Conservation (phyloP, 2,888 invertebrate species). For the Drosophila barbarae region DNA sequence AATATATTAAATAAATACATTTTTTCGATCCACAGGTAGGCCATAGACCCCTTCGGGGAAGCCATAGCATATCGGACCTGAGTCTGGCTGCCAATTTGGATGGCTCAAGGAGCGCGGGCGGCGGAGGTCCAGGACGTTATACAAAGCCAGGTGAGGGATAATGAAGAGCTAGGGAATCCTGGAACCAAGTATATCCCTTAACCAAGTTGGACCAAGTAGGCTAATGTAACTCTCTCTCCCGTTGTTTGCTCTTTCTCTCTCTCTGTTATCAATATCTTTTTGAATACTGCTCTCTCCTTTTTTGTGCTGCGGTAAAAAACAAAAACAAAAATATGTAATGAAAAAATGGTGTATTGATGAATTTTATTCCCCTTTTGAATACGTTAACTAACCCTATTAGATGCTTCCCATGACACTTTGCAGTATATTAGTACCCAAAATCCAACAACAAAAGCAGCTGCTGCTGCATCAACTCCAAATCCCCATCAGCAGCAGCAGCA, state of each 20-base stretch:
- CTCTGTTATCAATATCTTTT: slow-evolving; percentile 34
- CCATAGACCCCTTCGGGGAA: slow-evolving; percentile 88
- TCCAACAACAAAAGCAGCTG: slow-evolving; percentile 22
- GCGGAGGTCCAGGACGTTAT: slow-evolving; percentile 78
- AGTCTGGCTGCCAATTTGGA: slow-evolving; percentile 83
- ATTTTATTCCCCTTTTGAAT: background rate
- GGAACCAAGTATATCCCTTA: background rate
- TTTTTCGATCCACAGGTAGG: slow-evolving; percentile 82
- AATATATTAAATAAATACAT: no score
- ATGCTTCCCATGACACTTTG: slow-evolving; percentile 66
- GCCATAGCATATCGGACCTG: slow-evolving; percentile 92
- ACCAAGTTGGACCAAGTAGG: slow-evolving; percentile 52
- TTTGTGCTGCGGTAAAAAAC: slow-evolving; percentile 57
- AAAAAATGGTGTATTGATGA: slow-evolving; percentile 3
- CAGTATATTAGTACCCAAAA: slow-evolving; percentile 64
- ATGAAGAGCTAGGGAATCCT: background rate
- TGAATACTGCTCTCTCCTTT: slow-evolving; percentile 56
- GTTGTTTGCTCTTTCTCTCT: slow-evolving; percentile 54
- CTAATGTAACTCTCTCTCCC: slow-evolving; percentile 58
- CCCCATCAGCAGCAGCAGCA: slow-evolving; percentile 17
- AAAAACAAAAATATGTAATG: slow-evolving; percentile 4
- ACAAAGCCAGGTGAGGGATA: slow-evolving; percentile 80
- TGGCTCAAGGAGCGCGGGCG: slow-evolving; percentile 66
- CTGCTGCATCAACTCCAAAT: slow-evolving; percentile 1
- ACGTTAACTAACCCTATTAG: slow-evolving; percentile 62